Evolutionary conservation across 2,113 vertebrate genomes (phyloP).

Genomic region (Syngnathus scovelli): DNA sequence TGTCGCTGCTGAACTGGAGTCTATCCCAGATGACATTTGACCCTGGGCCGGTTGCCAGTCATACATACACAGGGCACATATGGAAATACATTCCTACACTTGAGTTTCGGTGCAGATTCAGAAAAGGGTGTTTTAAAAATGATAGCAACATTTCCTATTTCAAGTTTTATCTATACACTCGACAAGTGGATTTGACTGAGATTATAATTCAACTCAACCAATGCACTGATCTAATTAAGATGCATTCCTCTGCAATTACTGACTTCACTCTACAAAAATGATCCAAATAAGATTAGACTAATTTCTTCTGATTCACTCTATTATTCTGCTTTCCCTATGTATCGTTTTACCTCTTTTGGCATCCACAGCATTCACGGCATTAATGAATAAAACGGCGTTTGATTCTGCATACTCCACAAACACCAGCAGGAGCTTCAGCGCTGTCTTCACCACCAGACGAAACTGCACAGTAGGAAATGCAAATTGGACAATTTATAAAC

Average conservation of each 20-base stretch:
- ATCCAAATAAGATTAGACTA: neutral
- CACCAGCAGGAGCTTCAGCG: conserved; percentile 91
- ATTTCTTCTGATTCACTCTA: neutral
- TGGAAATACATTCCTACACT: neutral
- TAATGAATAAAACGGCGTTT: conserved; percentile 78
- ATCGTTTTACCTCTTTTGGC: conserved; percentile 76
- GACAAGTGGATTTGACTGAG: neutral
- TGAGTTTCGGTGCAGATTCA: neutral
- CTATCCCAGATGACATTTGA: neutral
- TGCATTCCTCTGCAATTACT: neutral
- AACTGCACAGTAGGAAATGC: conserved; percentile 70
- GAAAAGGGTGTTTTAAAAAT: neutral
- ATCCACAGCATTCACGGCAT: conserved; percentile 78
- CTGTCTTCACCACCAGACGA: conserved; percentile 93
- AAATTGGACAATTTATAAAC: neutral
- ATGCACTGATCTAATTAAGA: neutral
- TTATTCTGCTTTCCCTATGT: neutral
- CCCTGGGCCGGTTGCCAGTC: neutral
- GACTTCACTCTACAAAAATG: conserved; percentile 1
- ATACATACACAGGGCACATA: neutral
- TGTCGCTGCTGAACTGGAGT: neutral
- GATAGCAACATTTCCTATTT: too few species aligned
- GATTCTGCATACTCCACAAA: conserved; percentile 94
- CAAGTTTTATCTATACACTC: neutral
- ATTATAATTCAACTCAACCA: neutral